Conservation (phyloP, 2,113 vertebrate genomes). For the Polypterus senegalus region DNA sequence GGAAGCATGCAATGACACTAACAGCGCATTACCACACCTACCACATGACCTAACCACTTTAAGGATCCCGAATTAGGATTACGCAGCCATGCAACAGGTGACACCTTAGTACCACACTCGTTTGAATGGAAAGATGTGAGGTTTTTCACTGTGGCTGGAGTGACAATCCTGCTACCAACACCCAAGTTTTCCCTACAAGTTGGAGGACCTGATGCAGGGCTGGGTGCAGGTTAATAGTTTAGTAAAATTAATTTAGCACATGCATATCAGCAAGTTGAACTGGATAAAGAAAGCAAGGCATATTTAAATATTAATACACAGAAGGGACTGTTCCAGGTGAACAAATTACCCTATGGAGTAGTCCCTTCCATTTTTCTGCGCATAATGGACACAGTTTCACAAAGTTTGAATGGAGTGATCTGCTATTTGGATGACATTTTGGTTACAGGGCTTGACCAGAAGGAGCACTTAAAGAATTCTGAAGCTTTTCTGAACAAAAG, state of each 20-base stretch:
- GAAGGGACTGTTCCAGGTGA: slow-evolving; percentile 18
- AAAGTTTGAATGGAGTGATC: slow-evolving; percentile 26
- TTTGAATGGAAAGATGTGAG: no score
- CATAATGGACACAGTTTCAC: slow-evolving; percentile 31
- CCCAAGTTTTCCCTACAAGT: no score
- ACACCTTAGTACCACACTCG: no score
- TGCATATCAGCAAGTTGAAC: slow-evolving; percentile 18
- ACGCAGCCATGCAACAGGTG: no score
- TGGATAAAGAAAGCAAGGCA: slow-evolving; percentile 18
- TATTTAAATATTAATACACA: slow-evolving; percentile 15
- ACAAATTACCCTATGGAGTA: slow-evolving; percentile 27
- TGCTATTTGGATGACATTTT: slow-evolving; percentile 22
- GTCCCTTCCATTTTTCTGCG: slow-evolving; percentile 26
- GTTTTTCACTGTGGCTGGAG: no score
- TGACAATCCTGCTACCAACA: no score
- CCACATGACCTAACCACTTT: no score
- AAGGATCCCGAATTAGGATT: no score
- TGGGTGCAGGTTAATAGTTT: slow-evolving; percentile 9
- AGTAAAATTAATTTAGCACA: slow-evolving; percentile 21
- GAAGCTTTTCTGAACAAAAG: not conserved
- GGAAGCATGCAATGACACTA: no score
- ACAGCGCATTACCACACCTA: no score
- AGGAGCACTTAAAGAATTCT: not conserved
- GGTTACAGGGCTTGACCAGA: slow-evolving; percentile 4
- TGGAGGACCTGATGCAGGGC: slow-evolving; percentile 4